Evolutionary conservation across 2,797 vertebrate species (phyloP).

Genomic region (Cheirogaleus major): DNA sequence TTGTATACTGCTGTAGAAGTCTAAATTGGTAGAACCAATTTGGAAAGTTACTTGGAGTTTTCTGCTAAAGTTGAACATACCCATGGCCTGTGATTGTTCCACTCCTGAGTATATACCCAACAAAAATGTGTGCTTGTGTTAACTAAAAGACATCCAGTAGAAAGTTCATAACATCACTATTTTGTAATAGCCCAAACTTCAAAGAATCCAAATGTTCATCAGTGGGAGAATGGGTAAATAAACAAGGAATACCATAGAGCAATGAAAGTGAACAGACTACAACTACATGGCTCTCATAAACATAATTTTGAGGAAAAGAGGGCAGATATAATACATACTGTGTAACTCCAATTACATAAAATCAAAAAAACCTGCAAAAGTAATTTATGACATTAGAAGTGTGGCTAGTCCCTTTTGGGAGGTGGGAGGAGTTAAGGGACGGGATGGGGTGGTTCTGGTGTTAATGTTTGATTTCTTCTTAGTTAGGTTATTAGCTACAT

Average conservation of each 20-base stretch:
- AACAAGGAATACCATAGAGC: background rate
- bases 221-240: background rate
- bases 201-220: background rate
- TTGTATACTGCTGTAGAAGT: background rate
- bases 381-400: background rate
- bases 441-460: background rate
- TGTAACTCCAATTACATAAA: background rate
- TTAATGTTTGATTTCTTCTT: background rate
- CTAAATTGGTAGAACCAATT: background rate
- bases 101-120: background rate
- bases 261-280: background rate
- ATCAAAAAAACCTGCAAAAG: background rate
- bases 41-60: background rate
- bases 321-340: background rate
- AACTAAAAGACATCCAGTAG: background rate
- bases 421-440: background rate
- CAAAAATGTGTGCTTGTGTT: background rate
- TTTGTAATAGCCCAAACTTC: background rate
- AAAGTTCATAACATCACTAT: background rate
- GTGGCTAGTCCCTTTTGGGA: background rate
- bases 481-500: background rate
- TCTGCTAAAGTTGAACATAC: background rate
- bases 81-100: background rate
- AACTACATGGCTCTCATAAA: background rate
- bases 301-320: background rate